Evolutionary conservation across 2,888 invertebrate genomes (phyloP).

Genomic region (Sinelater perroti): DNA sequence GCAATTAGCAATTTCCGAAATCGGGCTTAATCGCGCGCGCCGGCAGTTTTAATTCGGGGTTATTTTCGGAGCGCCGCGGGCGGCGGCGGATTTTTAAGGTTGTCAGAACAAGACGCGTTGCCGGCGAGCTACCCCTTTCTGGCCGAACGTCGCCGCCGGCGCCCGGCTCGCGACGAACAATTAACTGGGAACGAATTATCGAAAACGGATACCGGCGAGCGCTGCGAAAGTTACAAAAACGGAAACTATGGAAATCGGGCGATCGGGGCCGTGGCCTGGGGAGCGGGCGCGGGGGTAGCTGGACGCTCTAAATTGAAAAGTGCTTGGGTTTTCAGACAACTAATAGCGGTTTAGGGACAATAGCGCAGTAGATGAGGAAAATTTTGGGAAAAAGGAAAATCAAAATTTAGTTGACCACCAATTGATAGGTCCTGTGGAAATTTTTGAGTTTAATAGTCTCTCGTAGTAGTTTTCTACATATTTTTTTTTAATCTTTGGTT

Average conservation of each 20-base stretch:
- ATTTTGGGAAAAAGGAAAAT: too few species aligned
- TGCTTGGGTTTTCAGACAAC: too few species aligned
- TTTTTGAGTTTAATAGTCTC: too few species aligned
- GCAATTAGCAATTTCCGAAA: slow-evolving; percentile 3
- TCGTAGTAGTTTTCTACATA: too few species aligned
- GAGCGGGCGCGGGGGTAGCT: too few species aligned
- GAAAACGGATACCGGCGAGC: slow-evolving; percentile 41
- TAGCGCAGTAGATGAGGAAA: too few species aligned
- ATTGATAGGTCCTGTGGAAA: too few species aligned
- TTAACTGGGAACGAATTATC: slow-evolving; percentile 50
- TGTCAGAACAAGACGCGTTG: slow-evolving; percentile 53
- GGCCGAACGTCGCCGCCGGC: slow-evolving; percentile 42
- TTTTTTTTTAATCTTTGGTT: too few species aligned
- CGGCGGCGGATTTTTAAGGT: slow-evolving; percentile 44
- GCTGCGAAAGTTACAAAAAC: slow-evolving; percentile 16
- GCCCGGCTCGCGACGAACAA: slow-evolving; percentile 46
- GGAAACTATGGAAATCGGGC: neutral
- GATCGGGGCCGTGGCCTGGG: too few species aligned
- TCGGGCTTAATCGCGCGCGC: neutral
- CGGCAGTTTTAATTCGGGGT: slow-evolving; percentile 41
- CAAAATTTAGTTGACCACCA: too few species aligned
- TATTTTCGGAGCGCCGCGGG: slow-evolving; percentile 48
- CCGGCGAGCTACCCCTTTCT: slow-evolving; percentile 43
- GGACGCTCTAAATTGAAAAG: too few species aligned
- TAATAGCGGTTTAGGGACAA: too few species aligned